Evolutionary conservation across 1,140 invertebrate genomes (phyloP), one percentile per base, ranked within the genome.

Genomic region (Limonius californicus): DNA sequence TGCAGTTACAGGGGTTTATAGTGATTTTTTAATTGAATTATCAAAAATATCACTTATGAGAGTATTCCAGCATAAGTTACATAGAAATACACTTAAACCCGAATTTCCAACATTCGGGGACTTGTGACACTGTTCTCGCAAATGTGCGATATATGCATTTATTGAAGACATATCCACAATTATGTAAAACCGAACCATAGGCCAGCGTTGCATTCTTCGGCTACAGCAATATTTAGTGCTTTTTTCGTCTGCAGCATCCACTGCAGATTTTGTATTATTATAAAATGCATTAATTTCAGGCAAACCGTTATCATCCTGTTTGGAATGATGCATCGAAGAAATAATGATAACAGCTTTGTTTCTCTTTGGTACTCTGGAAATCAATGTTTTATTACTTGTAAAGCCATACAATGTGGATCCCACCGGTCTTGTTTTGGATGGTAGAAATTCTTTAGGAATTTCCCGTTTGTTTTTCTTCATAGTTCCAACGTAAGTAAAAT

Each of bases 401-500:
- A 57, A 65, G 6, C 54, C 63, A 57, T 53, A 65, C 12, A 65
- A 15, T 47, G 59, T 65, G 45, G 59, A 61, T 64, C 54, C 58
- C 21, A 50, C 32, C 14, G 32, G 9, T 20, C 66, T 56, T 16
- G 19, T 53, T 59, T 66, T 69, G 19, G 56, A 45, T 18, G 63
- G 54, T 53, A 57, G 20, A 65, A 65, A 79, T 64, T 70, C 63
- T 16, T 27, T 6, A 35, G 73, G 70, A 18, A 74, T 70, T 63
- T 73, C 65, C 6, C 55, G 55, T 65, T 72, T 70, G 50, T 73
- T 70, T 68, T 72, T 75, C 61, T 72, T 71, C 30, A 74, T 18
- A 8, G 72, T 74, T 35, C 72, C 72, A 23, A 72, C 61, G 60
- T 69, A 74, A 15, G 72, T 76, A n/a, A n/a, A n/a, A n/a, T n/a